A percentile compares a stretch with the other conserved stretches of the same genome.
These are phyloP conservation scores for Monarcha castaneiventris DNA, from an alignment of 2,113 vertebrate genomes.

Conservation along the genomic window DNA sequence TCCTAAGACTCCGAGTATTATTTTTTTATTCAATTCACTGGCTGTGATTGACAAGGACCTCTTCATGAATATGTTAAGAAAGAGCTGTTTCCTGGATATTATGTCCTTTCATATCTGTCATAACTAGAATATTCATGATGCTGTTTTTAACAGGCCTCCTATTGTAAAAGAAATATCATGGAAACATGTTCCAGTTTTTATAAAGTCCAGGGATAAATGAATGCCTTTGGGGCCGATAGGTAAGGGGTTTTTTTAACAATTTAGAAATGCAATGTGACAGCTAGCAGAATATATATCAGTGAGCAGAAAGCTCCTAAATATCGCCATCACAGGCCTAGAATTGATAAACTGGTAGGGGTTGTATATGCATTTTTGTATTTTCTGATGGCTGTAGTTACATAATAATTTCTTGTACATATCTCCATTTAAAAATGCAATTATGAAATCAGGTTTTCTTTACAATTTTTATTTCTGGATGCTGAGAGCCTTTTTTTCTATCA, in stretches of 20 bases:
- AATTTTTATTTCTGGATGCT: neutral
- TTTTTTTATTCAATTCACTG: conserved; percentile 63
- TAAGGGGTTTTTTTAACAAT: conserved; percentile 11
- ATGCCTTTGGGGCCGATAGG: conserved; percentile 27
- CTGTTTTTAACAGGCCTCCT: conserved; percentile 57
- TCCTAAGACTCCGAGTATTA: neutral
- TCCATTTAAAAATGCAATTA: neutral
- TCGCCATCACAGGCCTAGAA: neutral
- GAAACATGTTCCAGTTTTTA: conserved; percentile 54
- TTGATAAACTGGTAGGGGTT: neutral
- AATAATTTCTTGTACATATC: neutral
- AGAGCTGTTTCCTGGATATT: conserved; percentile 54
- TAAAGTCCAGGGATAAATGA: conserved; percentile 53
- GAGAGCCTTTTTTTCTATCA: neutral
- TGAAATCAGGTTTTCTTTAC: neutral
- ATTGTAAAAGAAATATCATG: conserved; percentile 49
- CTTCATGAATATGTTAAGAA: conserved; percentile 54
- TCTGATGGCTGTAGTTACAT: neutral
- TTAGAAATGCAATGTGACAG: conserved; percentile 67
- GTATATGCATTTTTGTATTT: neutral
- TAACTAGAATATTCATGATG: conserved; percentile 70
- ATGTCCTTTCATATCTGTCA: conserved; percentile 67
- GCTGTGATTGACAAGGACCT: conserved; percentile 62
- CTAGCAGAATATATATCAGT: conserved; percentile 55
- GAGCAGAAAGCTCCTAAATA: conserved; percentile 38